Conservation (phyloP, 1,140 invertebrate species). For the Caenorhabditis inopinata region DNA sequence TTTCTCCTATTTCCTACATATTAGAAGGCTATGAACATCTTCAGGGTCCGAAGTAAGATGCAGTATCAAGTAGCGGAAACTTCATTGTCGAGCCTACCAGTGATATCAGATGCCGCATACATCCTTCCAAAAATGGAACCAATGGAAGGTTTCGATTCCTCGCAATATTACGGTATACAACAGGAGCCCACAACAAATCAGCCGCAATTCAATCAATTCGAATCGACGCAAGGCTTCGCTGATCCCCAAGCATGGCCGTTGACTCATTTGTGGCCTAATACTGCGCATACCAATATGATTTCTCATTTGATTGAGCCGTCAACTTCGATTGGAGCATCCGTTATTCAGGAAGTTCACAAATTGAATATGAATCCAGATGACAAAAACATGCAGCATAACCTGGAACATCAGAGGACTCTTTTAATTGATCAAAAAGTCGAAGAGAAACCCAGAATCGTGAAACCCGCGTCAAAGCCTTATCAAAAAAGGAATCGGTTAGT, state of each 20-base stretch:
- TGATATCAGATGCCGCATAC: background rate
- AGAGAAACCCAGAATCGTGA: background rate
- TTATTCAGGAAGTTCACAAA: constrained; percentile 13
- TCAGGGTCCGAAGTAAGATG: background rate
- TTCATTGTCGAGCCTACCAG: background rate
- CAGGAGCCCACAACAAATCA: background rate
- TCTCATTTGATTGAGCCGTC: background rate
- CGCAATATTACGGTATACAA: constrained; percentile 4
- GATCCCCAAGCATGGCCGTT: background rate
- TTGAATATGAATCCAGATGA: background rate
- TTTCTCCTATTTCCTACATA: background rate
- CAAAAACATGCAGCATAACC: background rate
- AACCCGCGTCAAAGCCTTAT: constrained; percentile 27
- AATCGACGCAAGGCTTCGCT: background rate
- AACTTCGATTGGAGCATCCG: background rate
- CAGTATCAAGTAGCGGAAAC: background rate
- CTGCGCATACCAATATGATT: background rate
- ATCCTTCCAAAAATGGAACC: constrained; percentile 5
- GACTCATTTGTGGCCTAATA: constrained; percentile 11
- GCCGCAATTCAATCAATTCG: constrained; percentile 1
- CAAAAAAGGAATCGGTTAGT: constrained; percentile 43
- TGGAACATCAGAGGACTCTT: background rate
- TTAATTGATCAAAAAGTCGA: background rate
- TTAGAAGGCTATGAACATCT: background rate
- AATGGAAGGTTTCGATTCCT: background rate